Evolutionary conservation across 2,113 vertebrate species (phyloP).

Genomic region (Gracilinanus agilis): DNA sequence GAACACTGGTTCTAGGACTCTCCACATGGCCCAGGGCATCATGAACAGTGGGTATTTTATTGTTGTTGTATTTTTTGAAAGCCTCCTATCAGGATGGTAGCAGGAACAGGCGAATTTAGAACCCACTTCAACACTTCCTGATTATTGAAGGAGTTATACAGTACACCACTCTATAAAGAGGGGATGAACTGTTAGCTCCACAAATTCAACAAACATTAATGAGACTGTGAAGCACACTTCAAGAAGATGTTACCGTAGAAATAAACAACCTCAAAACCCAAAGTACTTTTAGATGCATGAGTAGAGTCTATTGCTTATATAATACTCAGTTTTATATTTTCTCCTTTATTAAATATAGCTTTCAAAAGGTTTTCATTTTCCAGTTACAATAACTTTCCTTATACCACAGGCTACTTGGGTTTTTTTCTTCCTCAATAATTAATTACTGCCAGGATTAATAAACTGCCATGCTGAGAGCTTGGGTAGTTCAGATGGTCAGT

Average conservation of each 20-base stretch:
- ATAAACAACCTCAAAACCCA: neutral
- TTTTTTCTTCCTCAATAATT: constrained; percentile 1
- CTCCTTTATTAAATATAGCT: neutral
- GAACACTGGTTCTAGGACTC: too few relatives aligned
- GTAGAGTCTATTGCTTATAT: neutral
- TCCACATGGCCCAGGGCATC: too few relatives aligned
- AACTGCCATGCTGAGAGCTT: constrained; percentile 3
- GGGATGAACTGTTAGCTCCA: neutral
- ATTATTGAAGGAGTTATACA: neutral
- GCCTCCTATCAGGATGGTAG: neutral
- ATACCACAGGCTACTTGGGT: neutral
- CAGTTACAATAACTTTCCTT: neutral
- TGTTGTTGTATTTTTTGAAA: neutral
- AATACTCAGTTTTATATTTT: neutral
- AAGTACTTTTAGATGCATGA: neutral
- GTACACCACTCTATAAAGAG: neutral
- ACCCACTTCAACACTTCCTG: neutral
- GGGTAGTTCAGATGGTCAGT: neutral
- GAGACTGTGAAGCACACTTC: neutral
- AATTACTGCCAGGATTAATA: neutral
- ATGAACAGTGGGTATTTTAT: neutral
- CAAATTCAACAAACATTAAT: neutral
- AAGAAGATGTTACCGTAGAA: neutral
- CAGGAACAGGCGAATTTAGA: neutral
- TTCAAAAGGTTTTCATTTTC: neutral